Evolutionary conservation across 2,113 vertebrate species (phyloP).

Genomic region (Corvus cornix): DNA sequence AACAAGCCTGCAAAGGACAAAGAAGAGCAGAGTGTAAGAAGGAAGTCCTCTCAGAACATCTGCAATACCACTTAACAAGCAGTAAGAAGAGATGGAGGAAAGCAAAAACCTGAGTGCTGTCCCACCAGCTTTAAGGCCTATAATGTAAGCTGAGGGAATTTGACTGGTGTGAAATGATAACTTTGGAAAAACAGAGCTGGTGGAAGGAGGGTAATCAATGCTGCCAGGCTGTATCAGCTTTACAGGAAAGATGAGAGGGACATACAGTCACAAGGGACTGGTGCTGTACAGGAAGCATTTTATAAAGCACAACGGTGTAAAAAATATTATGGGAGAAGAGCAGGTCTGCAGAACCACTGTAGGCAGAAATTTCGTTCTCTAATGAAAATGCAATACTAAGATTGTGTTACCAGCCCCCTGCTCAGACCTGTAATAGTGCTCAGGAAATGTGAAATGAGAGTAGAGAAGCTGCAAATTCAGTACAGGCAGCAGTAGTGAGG

Average conservation of each 20-base stretch:
- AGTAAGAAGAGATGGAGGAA: background rate
- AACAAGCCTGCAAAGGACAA: background rate
- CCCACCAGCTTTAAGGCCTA: background rate
- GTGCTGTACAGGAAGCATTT: background rate
- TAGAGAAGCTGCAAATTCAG: slow-evolving; percentile 20
- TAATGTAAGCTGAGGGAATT: background rate
- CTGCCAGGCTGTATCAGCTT: background rate
- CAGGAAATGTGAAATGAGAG: slow-evolving; percentile 18
- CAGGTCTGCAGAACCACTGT: background rate
- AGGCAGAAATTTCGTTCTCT: background rate
- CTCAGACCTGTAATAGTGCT: background rate
- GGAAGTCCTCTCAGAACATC: background rate
- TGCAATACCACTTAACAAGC: background rate
- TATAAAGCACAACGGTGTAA: background rate
- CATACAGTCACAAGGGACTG: background rate
- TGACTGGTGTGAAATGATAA: background rate
- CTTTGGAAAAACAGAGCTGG: background rate
- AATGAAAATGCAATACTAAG: background rate
- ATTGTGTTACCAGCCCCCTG: background rate
- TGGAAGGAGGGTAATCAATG: background rate
- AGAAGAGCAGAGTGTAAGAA: background rate
- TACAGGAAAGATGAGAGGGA: background rate
- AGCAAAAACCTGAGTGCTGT: background rate
- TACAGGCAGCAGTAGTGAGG: background rate
- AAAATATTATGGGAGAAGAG: background rate